These are phyloP conservation scores for Trididemnum miniatum DNA, from an alignment of 23 tunicate genomes.

Conservation along the genomic window DNA sequence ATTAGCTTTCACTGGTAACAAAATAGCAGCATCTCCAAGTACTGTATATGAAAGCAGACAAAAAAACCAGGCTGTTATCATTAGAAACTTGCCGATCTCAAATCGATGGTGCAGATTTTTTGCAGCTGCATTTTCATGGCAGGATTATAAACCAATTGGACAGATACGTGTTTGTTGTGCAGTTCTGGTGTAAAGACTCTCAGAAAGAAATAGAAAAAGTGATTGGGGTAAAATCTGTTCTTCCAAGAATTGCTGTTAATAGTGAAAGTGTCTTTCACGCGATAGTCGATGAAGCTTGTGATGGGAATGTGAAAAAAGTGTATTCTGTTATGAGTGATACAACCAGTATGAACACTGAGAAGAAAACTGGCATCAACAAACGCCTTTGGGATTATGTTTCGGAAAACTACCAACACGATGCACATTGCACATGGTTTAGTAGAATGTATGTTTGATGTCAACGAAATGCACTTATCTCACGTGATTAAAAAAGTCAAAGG, in stretches of 20 bases:
- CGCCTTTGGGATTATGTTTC: not conserved
- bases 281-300: not conserved
- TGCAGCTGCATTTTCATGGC: not conserved
- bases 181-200: not conserved
- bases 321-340: not conserved
- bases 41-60: not conserved
- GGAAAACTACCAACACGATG: not conserved
- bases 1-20: not conserved
- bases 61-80: not conserved
- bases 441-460: not conserved
- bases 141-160: not conserved
- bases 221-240: too few species aligned
- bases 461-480: not conserved
- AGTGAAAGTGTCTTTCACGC: slow-evolving; percentile 11
- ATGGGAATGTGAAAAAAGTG: not conserved
- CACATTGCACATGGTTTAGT: not conserved
- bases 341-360: not conserved
- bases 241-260: too few species aligned
- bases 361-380: not conserved
- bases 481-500: too few species aligned
- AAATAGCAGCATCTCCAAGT: not conserved
- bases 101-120: not conserved
- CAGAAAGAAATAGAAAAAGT: not conserved
- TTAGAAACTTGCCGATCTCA: not conserved
- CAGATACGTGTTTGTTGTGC: not conserved